phyloP scores from a whole-genome alignment of 1,140 invertebrate genomes.

The Cataglyphis hispanica region DNA sequence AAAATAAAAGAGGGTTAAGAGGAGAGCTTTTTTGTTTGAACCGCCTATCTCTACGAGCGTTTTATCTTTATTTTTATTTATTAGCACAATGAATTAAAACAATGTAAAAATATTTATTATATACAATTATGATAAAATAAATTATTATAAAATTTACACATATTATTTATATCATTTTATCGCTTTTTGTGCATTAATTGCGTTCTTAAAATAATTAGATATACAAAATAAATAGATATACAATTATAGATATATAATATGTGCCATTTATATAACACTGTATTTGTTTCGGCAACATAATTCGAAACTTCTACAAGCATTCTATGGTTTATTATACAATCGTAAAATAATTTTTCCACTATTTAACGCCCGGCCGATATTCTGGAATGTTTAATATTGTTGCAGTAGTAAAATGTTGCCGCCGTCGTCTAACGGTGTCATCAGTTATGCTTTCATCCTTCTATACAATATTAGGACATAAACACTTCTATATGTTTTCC shows the following conservation, averaged over 20 bases:
- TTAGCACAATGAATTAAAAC: too few species aligned
- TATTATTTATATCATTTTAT: background rate
- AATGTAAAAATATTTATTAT: too few species aligned
- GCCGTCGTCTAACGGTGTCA: conserved; percentile 17
- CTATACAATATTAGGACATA: background rate
- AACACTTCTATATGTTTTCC: background rate
- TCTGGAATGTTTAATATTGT: background rate
- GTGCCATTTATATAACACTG: background rate
- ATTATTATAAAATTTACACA: background rate
- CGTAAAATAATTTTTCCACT: background rate
- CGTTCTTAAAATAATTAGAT: background rate
- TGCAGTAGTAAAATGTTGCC: background rate
- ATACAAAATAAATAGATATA: background rate
- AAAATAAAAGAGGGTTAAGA: too few species aligned
- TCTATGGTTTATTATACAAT: background rate
- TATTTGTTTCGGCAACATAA: background rate
- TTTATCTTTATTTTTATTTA: too few species aligned
- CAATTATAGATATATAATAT: too few species aligned
- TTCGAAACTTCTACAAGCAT: background rate
- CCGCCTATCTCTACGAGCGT: too few species aligned
- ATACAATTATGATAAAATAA: too few species aligned
- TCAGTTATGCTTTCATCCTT: background rate
- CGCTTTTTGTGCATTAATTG: background rate
- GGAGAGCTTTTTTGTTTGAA: too few species aligned
- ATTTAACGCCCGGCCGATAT: background rate